phyloP scores from a whole-genome alignment of 2,888 invertebrate genomes.

The Neoascia interrupta region DNA sequence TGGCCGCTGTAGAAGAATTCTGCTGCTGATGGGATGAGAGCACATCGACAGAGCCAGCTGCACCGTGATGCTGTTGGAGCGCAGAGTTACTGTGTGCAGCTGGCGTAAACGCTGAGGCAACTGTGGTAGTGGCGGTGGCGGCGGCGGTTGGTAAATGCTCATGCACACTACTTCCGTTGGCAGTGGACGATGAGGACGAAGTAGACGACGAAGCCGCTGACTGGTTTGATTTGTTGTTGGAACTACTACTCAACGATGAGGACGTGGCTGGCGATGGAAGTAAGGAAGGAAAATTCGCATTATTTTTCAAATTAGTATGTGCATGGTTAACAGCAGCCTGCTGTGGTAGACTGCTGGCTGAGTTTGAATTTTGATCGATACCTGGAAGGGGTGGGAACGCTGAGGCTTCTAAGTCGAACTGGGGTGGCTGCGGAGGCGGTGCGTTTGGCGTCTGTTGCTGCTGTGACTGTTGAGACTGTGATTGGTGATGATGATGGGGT shows the following conservation, averaged over 20 bases:
- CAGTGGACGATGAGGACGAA: slow-evolving; percentile 71
- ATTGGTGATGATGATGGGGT: slow-evolving; percentile 65
- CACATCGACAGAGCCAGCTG: slow-evolving; percentile 14
- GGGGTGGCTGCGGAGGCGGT: slow-evolving; percentile 81
- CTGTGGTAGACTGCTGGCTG: slow-evolving; percentile 56
- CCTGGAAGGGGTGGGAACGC: slow-evolving; percentile 91
- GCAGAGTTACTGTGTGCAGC: slow-evolving; percentile 69
- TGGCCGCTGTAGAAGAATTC: slow-evolving; percentile 65
- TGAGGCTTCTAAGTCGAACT: slow-evolving; percentile 89
- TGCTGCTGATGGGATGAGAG: slow-evolving; percentile 42
- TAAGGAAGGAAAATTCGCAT: slow-evolving; percentile 71
- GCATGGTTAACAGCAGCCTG: slow-evolving; percentile 48
- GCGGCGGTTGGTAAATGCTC: slow-evolving; percentile 40
- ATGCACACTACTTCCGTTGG: slow-evolving; percentile 65
- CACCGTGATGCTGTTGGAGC: slow-evolving; percentile 64
- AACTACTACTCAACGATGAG: slow-evolving; percentile 52
- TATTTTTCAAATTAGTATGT: slow-evolving; percentile 66
- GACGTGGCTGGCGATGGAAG: slow-evolving; percentile 68
- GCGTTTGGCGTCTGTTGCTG: slow-evolving; percentile 74
- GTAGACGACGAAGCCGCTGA: slow-evolving; percentile 73
- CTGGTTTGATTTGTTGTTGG: slow-evolving; percentile 46
- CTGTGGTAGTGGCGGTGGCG: slow-evolving; percentile 58
- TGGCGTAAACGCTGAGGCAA: slow-evolving; percentile 52
- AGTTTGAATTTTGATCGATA: slow-evolving; percentile 78
- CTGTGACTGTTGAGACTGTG: slow-evolving; percentile 71